Conservation (phyloP, 2,797 vertebrate genomes). For the Diplodus puntazzo region DNA sequence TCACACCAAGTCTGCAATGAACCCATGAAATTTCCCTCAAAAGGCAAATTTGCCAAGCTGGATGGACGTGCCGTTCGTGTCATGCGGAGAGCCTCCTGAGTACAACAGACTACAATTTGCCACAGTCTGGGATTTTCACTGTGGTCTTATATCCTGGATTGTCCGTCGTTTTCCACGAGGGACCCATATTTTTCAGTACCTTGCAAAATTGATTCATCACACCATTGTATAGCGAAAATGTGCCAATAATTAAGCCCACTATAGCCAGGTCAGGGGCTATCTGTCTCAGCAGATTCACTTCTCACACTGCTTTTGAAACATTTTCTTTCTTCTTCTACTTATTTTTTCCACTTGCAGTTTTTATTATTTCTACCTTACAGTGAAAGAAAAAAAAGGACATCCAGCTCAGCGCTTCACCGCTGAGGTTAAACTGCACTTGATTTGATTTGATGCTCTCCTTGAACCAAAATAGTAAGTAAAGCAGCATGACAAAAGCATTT, state of each 20-base stretch:
- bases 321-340: slow-evolving; percentile 12
- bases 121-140: slow-evolving; percentile 58
- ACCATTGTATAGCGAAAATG: slow-evolving; percentile 40
- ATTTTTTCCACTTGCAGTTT: slow-evolving; percentile 10
- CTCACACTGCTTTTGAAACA: slow-evolving; percentile 13
- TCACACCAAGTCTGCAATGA: slow-evolving; percentile 19
- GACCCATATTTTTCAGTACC: slow-evolving; percentile 51
- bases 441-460: slow-evolving; percentile 15
- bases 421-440: not conserved
- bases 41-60: slow-evolving; percentile 21
- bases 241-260: slow-evolving; percentile 47
- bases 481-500: slow-evolving; percentile 24
- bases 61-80: slow-evolving; percentile 31
- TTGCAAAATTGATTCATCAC: slow-evolving; percentile 62
- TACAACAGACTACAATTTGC: slow-evolving; percentile 59
- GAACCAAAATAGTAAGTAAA: not conserved
- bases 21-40: slow-evolving; percentile 45
- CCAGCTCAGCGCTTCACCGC: not conserved
- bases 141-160: slow-evolving; percentile 42
- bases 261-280: slow-evolving; percentile 47
- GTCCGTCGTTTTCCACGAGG: slow-evolving; percentile 57
- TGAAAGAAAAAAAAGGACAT: slow-evolving; percentile 10
- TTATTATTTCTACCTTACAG: slow-evolving; percentile 31
- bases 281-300: slow-evolving; percentile 41
- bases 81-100: slow-evolving; percentile 40